Base-by-base conservation (phyloP, 2,113 vertebrate species). In the Takifugu bimaculatus region DNA sequence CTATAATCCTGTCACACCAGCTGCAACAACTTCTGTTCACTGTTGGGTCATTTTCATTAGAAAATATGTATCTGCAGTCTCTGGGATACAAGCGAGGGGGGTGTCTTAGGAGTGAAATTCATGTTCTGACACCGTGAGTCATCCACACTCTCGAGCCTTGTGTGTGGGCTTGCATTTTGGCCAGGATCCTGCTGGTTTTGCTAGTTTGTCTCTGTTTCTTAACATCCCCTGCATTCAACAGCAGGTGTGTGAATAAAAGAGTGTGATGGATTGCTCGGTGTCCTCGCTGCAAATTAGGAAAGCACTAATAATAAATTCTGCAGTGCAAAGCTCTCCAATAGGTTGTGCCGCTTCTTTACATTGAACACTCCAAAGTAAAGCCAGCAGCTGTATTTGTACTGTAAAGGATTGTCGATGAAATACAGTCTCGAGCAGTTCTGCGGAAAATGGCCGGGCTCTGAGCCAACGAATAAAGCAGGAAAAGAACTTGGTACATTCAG, bases 211-310 rank as follows among this genome's bases (percentile, higher is more conserved):
- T 69, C 27, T 28, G 71, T 59, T 60, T 68, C 78, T 32, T 68
- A 76, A 74, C 68, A 66, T 69, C 61, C 62, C 49, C 53, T 51
- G 57, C 29, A 49, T 52, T 65, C 70, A 68, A 35, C 50, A 56
- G 63, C 60, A 60, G 65, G 63, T 65, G 65, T 62, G 74, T 50
- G 67, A 65, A 59, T 69, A 69, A 72, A 81, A 62, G 59, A 76
- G 53, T 53, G 69, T 74, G 78, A 82, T 70, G 62, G 80, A 86
- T 72, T 63, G 58, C 58, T 69, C 60, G 7, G 77, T 27, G 50
- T 57, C 63, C 58, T 57, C 39, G 6, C 42, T 43, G 63, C 48
- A 60, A 67, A 73, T 25, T 2, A 68, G 77, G 55, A 77, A 20
- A 15, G 42, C 50, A 56, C 35, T 54, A 42, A 71, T 68, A 63